These are phyloP conservation scores for Hycleus phaleratus DNA, from an alignment of 1,140 invertebrate genomes.

Conservation along the genomic window DNA sequence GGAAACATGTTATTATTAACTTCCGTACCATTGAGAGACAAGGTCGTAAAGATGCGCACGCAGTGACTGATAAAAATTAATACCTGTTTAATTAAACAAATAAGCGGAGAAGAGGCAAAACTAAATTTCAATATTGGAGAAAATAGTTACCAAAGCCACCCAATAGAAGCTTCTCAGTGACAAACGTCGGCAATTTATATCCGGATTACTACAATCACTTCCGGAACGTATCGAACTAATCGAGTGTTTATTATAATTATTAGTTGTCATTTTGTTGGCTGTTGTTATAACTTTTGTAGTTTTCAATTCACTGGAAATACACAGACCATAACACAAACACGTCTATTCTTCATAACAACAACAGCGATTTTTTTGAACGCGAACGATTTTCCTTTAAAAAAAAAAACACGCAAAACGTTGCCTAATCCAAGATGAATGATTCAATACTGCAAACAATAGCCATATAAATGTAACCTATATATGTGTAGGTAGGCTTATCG, in stretches of 20 bases:
- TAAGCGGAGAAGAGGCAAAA: too few relatives aligned
- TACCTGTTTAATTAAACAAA: conserved; percentile 2
- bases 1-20: conserved; percentile 32
- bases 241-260: too few relatives aligned
- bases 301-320: neutral
- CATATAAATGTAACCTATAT: conserved; percentile 15
- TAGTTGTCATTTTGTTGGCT: conserved; percentile 1
- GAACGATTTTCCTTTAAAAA: too few relatives aligned
- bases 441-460: conserved; percentile 13
- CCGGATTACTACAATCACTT: neutral
- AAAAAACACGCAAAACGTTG: conserved; percentile 3
- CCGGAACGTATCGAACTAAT: neutral
- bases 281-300: too few relatives aligned
- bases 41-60: conserved; percentile 25
- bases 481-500: neutral
- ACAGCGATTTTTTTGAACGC: too few relatives aligned
- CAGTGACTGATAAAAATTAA: neutral
- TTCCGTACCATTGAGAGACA: conserved; percentile 29
- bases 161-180: conserved; percentile 34
- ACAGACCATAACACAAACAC: too few relatives aligned
- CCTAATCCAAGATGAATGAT: conserved; percentile 4
- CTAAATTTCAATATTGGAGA: too few relatives aligned
- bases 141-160: conserved; percentile 17
- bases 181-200: conserved; percentile 25
- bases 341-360: too few relatives aligned